Base-by-base conservation (phyloP, 2,888 invertebrate species). In the Harmothoe impar region DNA sequence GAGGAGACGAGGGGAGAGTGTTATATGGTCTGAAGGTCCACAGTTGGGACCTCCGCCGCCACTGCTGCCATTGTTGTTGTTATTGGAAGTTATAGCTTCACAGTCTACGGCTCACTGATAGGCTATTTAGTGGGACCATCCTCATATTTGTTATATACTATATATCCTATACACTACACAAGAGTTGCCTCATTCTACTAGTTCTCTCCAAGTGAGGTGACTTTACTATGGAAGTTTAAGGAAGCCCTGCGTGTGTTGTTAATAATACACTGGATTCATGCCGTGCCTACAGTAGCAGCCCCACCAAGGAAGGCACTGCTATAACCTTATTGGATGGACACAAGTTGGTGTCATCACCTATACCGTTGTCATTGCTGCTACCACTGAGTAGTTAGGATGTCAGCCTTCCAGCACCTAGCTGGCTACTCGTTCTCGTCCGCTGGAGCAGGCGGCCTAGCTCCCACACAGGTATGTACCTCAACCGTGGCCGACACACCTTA, bases 381-480 rank as follows among this genome's bases (percentile, higher is more conserved):
- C 86, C 15, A 15, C 31, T 86, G 54, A 52, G 54, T 17, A 52
- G 54, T 31, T 1, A 86, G 31, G 31, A 86, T 86, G 86, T 86
- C 86, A n/a, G 86, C 86, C 54, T 86, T 86, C 56, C 86, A 86
- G 33, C 86, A 86, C 86, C 52, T 86, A 0, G 54, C 86, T 33
- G 86, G 86, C 1, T 86, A 54, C 56, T 54, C 86, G 0, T 86
- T 31, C 56, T 54, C 86, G 52, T 86, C 86, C 20, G 23, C 23
- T 12, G 86, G 86, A 15, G 54, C 86, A 1, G 86, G 54, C 54
- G 86, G 86, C 56, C 54, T 86, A 54, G 86, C 86, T 10, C 86
- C 86, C 7, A 86, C 86, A 86, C 86, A 86, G 86, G 86, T 86
- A 81, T 43, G 81, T 72, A 72, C 72, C 72, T 72, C 72, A 23